phyloP scores from a whole-genome alignment of 2,113 vertebrate genomes.

The Labeo catla region DNA sequence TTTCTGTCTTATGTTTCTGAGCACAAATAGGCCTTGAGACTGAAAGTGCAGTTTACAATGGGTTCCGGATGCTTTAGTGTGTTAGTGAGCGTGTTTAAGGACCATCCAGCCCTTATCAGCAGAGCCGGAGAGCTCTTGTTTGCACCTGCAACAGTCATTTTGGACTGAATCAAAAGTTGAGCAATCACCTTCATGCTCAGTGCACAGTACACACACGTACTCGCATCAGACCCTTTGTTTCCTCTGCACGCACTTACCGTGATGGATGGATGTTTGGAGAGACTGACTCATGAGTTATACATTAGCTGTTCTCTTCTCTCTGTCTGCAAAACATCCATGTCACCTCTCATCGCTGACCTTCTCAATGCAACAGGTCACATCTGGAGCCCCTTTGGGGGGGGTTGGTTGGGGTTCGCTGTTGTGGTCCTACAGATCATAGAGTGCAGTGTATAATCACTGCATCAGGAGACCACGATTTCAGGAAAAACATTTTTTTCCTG shows the following conservation, averaged over 20 bases:
- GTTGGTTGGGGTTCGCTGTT: not conserved
- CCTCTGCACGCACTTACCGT: not conserved
- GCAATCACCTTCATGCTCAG: not conserved
- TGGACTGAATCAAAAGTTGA: not conserved
- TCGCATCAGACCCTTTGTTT: not conserved
- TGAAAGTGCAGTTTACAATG: not conserved
- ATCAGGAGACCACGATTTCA: not conserved
- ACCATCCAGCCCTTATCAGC: not conserved
- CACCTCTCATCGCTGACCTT: not conserved
- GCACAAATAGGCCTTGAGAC: not conserved
- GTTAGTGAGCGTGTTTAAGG: not conserved
- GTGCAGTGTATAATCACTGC: not conserved
- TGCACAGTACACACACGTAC: not conserved
- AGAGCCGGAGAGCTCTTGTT: not conserved
- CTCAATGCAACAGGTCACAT: not conserved
- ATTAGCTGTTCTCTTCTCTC: not conserved
- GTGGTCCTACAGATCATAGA: not conserved
- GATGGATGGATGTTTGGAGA: slow-evolving; percentile 2
- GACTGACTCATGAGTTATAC: not conserved
- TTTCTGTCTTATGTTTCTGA: not conserved
- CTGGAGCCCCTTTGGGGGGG: not conserved
- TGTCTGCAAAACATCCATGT: not conserved
- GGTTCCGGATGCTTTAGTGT: not conserved
- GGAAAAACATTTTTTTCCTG: not conserved
- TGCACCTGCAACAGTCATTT: not conserved